phyloP scores from a whole-genome alignment of 2,888 invertebrate species.

The Drosophila fulvimacula region DNA sequence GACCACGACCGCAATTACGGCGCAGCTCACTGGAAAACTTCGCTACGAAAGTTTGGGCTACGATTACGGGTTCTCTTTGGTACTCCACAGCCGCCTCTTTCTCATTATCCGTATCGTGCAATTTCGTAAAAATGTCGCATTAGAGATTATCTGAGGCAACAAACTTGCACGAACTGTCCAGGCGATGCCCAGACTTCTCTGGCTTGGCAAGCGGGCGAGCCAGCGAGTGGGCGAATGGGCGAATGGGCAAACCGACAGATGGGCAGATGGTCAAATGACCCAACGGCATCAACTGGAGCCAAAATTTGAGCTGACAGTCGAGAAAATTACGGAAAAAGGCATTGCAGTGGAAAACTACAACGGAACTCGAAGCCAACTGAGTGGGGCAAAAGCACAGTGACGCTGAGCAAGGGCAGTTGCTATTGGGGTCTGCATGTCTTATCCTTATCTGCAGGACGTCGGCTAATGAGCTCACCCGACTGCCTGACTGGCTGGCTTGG shows the following conservation, averaged over 20 bases:
- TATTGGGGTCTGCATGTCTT: slow-evolving; percentile 52
- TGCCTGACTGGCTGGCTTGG: slow-evolving; percentile 21
- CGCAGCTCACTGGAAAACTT: slow-evolving; percentile 55
- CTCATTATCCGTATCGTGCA: slow-evolving; percentile 80
- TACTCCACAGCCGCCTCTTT: slow-evolving; percentile 58
- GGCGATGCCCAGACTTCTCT: slow-evolving; percentile 13
- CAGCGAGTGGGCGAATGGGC: not conserved
- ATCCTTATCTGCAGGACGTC: slow-evolving; percentile 67
- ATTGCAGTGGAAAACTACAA: slow-evolving; percentile 77
- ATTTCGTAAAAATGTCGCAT: slow-evolving; percentile 83
- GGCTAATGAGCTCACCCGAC: slow-evolving; percentile 69
- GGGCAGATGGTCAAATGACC: slow-evolving; percentile 59
- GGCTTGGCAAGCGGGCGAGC: slow-evolving; percentile 11
- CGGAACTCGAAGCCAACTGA: slow-evolving; percentile 26
- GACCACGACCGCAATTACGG: slow-evolving; percentile 67
- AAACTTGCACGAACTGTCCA: slow-evolving; percentile 67
- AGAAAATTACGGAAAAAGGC: slow-evolving; percentile 78
- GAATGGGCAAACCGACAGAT: slow-evolving; percentile 7
- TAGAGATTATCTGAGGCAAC: slow-evolving; percentile 83
- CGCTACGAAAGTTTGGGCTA: slow-evolving; percentile 16
- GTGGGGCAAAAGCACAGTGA: slow-evolving; percentile 1
- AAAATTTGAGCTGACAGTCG: slow-evolving; percentile 78
- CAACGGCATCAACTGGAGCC: slow-evolving; percentile 73
- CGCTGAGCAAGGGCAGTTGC: slow-evolving; percentile 23
- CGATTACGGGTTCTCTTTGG: slow-evolving; percentile 20